Evolutionary conservation across 2,888 invertebrate species (phyloP).

Genomic region (Harpagoxenus sublaevis): DNA sequence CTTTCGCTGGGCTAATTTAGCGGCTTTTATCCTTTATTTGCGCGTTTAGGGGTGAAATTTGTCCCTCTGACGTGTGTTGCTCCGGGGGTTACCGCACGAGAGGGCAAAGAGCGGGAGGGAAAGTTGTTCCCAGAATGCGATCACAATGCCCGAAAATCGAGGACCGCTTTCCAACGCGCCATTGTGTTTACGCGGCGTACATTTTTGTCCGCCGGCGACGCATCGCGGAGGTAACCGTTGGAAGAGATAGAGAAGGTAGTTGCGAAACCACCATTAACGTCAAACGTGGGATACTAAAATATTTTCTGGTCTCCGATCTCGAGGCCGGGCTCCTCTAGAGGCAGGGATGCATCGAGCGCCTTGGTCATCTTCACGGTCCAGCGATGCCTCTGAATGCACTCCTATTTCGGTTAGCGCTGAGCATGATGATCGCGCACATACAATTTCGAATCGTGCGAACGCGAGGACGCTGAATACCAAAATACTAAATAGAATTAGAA

Average conservation of each 20-base stretch:
- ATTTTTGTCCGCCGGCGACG: conserved; percentile 54
- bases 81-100: not conserved
- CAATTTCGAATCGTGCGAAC: conserved; percentile 46
- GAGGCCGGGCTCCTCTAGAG: not conserved
- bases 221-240: conserved; percentile 36
- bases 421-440: conserved; percentile 38
- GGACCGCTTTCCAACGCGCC: conserved; percentile 63
- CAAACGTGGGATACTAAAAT: conserved; percentile 64
- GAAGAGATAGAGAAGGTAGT: conserved; percentile 41
- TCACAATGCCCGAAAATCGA: conserved; percentile 65
- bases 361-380: conserved; percentile 36
- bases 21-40: conserved; percentile 84
- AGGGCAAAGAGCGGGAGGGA: conserved; percentile 11
- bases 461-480: conserved; percentile 29
- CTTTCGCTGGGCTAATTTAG: conserved; percentile 85
- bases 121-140: conserved; percentile 42
- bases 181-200: conserved; percentile 59
- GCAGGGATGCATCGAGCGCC: not conserved
- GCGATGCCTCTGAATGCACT: conserved; percentile 41
- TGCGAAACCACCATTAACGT: conserved; percentile 59
- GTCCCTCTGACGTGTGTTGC: conserved; percentile 69
- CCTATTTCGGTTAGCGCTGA: conserved; percentile 20
- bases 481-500: conserved; percentile 35
- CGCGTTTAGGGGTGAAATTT: conserved; percentile 84
- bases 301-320: conserved; percentile 58